These are phyloP conservation scores for Catocala sponsa DNA, from an alignment of 2,888 invertebrate species.

Conservation along the genomic window DNA sequence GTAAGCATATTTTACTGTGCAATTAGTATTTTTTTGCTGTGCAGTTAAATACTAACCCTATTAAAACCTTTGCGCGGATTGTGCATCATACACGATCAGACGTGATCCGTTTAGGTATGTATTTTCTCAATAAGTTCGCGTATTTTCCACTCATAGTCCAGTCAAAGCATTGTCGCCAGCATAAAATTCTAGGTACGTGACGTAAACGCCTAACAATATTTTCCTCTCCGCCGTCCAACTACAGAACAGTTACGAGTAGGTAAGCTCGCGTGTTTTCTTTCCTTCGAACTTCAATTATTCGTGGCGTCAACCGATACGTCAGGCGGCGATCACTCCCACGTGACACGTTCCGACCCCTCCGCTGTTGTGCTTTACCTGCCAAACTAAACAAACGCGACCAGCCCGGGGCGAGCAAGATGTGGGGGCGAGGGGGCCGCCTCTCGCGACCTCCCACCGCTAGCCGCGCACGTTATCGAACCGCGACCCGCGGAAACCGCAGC, in stretches of 20 bases:
- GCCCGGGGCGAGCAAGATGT: slow-evolving; percentile 22
- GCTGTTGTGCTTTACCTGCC: slow-evolving; percentile 77
- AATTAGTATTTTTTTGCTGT: too few species aligned
- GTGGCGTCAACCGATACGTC: slow-evolving; percentile 61
- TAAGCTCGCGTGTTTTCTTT: slow-evolving; percentile 57
- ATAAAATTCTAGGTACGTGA: slow-evolving; percentile 1
- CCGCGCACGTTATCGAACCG: slow-evolving; percentile 65
- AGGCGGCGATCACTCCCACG: slow-evolving; percentile 66
- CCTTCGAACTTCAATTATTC: slow-evolving; percentile 61
- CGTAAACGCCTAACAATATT: slow-evolving; percentile 2
- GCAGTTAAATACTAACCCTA: too few species aligned
- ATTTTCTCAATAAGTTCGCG: background rate
- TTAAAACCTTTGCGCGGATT: too few species aligned
- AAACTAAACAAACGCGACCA: slow-evolving; percentile 72
- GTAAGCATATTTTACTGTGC: too few species aligned
- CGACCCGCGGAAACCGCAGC: slow-evolving; percentile 70
- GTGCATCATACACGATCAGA: too few species aligned
- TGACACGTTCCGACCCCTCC: slow-evolving; percentile 62
- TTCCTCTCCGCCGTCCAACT: slow-evolving; percentile 8
- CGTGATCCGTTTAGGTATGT: too few species aligned
- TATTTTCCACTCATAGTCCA: background rate
- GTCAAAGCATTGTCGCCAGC: background rate
- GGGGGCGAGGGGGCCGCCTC: slow-evolving; percentile 51
- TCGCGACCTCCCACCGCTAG: slow-evolving; percentile 42
- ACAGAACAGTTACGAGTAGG: slow-evolving; percentile 10